phyloP scores from a whole-genome alignment of 2,888 invertebrate genomes.

The Chironomus riparius region DNA sequence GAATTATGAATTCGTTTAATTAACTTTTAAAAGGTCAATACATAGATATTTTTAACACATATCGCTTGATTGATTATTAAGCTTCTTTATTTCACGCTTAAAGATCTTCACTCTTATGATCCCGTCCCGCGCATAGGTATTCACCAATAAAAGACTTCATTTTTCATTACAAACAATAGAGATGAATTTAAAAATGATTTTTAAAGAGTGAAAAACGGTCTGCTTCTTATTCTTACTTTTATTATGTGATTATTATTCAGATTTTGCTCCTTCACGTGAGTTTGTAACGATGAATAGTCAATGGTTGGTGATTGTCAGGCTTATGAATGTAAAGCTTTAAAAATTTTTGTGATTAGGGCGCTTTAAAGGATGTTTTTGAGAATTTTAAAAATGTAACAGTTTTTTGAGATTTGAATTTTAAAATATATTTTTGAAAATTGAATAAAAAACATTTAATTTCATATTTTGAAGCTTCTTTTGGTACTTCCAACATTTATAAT shows the following conservation, averaged over 20 bases:
- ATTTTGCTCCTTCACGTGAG: conserved; percentile 7
- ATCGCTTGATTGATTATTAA: conserved; percentile 26
- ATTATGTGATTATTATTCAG: neutral
- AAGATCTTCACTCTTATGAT: neutral
- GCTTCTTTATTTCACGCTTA: conserved; percentile 15
- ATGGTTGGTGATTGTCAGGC: too few species aligned
- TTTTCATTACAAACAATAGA: conserved; percentile 23
- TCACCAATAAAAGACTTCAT: neutral
- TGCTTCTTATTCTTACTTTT: neutral
- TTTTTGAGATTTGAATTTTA: too few species aligned
- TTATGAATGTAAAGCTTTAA: too few species aligned
- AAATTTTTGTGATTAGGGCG: too few species aligned
- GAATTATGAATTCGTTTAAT: neutral
- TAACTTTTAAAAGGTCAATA: neutral
- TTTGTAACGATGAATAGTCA: neutral
- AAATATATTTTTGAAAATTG: too few species aligned
- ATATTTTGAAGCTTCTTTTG: too few species aligned
- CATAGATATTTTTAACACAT: neutral
- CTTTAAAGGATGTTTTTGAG: too few species aligned
- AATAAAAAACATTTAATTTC: too few species aligned
- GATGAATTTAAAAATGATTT: conserved; percentile 9
- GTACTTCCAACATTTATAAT: too few species aligned
- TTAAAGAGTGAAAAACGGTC: conserved; percentile 1
- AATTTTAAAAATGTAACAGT: too few species aligned
- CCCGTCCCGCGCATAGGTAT: neutral